Conservation (phyloP, 2,797 vertebrate species). For the Melanotaenia boesemani region DNA sequence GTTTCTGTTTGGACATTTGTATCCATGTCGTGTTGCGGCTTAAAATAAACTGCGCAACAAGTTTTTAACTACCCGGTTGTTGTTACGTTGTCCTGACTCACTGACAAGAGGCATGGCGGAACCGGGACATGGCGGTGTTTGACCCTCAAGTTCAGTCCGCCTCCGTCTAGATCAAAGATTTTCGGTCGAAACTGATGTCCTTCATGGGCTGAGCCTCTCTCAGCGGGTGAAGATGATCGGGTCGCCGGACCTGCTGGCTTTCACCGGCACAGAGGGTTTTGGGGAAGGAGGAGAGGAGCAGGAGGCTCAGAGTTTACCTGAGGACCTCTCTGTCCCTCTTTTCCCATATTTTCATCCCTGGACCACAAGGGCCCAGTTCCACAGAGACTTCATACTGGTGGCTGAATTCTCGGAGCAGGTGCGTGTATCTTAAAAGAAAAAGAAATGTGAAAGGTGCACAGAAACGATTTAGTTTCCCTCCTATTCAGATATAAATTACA, state of each 20-base stretch:
- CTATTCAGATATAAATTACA: background rate
- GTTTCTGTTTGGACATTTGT: background rate
- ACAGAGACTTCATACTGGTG: conserved; percentile 94
- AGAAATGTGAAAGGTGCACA: background rate
- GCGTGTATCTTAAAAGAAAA: conserved; percentile 26
- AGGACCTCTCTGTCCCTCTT: conserved; percentile 90
- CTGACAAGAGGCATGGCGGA: conserved; percentile 25
- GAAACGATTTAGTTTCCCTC: background rate
- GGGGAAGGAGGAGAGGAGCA: conserved; percentile 74
- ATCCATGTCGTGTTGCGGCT: background rate
- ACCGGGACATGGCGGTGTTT: conserved; percentile 20
- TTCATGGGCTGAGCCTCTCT: conserved; percentile 18
- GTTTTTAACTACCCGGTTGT: conserved; percentile 17
- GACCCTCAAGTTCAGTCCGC: background rate
- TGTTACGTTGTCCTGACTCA: conserved; percentile 30
- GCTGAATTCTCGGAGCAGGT: conserved; percentile 98
- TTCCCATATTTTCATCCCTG: conserved; percentile 87
- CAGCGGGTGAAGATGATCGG: conserved; percentile 87
- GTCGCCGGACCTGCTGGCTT: conserved; percentile 94
- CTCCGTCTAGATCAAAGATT: background rate
- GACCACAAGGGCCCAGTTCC: conserved; percentile 87
- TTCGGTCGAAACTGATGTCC: background rate
- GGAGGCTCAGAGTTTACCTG: conserved; percentile 81
- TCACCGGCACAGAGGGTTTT: conserved; percentile 88
- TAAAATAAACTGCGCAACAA: conserved; percentile 33